phyloP scores from a whole-genome alignment of 2,113 vertebrate species.

The Sylvia atricapilla region DNA sequence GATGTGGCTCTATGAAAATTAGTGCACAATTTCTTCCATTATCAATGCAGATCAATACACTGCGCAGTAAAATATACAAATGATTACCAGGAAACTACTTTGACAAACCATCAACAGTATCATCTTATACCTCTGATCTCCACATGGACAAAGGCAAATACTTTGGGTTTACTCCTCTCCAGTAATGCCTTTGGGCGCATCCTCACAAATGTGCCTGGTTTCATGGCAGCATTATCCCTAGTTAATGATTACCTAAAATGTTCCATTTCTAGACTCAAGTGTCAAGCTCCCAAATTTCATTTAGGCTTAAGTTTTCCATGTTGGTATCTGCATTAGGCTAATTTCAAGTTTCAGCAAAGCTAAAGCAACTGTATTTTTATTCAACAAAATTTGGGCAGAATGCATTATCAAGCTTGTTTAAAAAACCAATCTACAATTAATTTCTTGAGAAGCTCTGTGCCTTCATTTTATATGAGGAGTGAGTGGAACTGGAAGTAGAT shows the following conservation, averaged over 20 bases:
- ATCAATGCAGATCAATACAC: not conserved
- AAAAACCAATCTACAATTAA: not conserved
- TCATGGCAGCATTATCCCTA: not conserved
- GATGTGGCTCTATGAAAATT: not conserved
- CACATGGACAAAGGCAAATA: not conserved
- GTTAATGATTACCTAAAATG: not conserved
- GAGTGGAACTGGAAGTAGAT: not conserved
- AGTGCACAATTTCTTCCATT: not conserved
- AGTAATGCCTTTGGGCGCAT: not conserved
- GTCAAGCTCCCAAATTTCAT: not conserved
- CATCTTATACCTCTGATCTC: not conserved
- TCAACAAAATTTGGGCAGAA: not conserved
- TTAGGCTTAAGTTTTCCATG: not conserved
- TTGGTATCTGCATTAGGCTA: not conserved
- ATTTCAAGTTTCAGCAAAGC: not conserved
- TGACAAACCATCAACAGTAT: not conserved
- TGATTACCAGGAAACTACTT: not conserved
- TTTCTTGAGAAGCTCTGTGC: not conserved
- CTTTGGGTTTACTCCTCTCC: not conserved
- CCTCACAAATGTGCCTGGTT: not conserved
- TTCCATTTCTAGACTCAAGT: not conserved
- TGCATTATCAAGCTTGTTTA: fast-evolving
- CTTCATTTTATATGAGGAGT: not conserved
- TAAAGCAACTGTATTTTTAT: not conserved
- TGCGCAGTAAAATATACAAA: not conserved